A percentile compares a stretch with the other conserved stretches of the same genome.
phyloP scores from a whole-genome alignment of 2,888 invertebrate genomes.

The Nephrotoma guestfalica region DNA sequence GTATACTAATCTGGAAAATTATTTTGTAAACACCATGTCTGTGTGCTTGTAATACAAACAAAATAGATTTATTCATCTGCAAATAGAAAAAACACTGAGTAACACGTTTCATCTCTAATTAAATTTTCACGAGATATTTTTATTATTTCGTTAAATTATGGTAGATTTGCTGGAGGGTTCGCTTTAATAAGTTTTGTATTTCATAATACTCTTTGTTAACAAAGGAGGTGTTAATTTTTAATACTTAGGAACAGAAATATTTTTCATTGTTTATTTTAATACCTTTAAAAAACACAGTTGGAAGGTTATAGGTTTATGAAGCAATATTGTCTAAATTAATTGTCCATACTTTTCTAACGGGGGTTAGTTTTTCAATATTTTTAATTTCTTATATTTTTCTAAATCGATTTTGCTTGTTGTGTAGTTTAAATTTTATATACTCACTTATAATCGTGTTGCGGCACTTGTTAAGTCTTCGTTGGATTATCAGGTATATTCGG shows the following conservation, averaged over 20 bases:
- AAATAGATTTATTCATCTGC: not conserved
- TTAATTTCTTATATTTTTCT: too few relatives aligned
- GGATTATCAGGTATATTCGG: too few relatives aligned
- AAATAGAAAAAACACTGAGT: not conserved
- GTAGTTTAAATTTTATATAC: too few relatives aligned
- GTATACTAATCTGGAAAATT: not conserved
- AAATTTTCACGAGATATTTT: not conserved
- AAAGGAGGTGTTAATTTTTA: not conserved
- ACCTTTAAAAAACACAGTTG: not conserved
- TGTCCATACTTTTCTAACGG: too few relatives aligned
- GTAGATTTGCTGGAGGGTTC: not conserved
- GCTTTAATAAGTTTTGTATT: not conserved
- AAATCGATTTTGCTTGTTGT: too few relatives aligned
- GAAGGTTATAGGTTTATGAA: not conserved
- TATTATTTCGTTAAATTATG: not conserved
- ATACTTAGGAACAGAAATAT: not conserved
- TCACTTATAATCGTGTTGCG: too few relatives aligned
- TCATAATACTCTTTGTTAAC: not conserved
- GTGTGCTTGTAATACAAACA: not conserved
- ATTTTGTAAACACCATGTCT: not conserved
- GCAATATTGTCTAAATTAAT: not conserved
- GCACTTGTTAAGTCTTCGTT: too few relatives aligned
- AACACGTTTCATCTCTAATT: not conserved
- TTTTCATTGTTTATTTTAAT: not conserved
- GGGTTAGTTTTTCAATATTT: too few relatives aligned